Percentiles rank a stretch among this genome's conserved stretches.
phyloP scores from a whole-genome alignment of 2,888 invertebrate genomes.

The Pollenia labialis region DNA sequence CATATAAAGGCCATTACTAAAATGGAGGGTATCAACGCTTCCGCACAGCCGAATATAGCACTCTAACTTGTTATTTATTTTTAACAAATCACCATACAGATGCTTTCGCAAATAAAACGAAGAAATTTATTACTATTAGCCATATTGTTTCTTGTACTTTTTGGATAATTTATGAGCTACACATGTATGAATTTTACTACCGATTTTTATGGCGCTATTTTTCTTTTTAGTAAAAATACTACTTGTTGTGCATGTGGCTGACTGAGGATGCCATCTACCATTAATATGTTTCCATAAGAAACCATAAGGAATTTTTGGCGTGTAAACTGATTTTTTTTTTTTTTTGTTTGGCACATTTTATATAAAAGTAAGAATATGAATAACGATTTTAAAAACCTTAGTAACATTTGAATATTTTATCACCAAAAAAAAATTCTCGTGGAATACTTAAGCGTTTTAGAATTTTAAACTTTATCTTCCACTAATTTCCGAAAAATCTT shows the following conservation, averaged over 20 bases:
- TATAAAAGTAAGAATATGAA: not conserved
- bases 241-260: constrained; percentile 10
- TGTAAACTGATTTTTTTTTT: constrained; percentile 21
- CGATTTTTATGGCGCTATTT: constrained; percentile 28
- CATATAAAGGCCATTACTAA: no score
- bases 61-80: not conserved
- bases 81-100: not conserved
- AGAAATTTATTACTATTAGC: constrained; percentile 44
- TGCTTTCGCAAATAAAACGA: not conserved
- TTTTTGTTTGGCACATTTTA: constrained; percentile 6
- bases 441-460: no score
- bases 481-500: no score
- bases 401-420: not conserved
- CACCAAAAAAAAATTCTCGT: not conserved
- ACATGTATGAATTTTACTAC: constrained; percentile 7
- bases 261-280: constrained; percentile 20
- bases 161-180: constrained; percentile 31
- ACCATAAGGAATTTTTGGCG: not conserved
- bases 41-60: not conserved
- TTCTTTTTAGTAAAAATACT: not conserved
- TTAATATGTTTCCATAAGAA: constrained; percentile 18
- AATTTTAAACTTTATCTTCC: no score
- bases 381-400: not conserved
- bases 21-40: no score
- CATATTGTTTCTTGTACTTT: constrained; percentile 30